Evolutionary conservation across 2,797 vertebrate species (phyloP).

Genomic region (Lophotriccus pileatus): DNA sequence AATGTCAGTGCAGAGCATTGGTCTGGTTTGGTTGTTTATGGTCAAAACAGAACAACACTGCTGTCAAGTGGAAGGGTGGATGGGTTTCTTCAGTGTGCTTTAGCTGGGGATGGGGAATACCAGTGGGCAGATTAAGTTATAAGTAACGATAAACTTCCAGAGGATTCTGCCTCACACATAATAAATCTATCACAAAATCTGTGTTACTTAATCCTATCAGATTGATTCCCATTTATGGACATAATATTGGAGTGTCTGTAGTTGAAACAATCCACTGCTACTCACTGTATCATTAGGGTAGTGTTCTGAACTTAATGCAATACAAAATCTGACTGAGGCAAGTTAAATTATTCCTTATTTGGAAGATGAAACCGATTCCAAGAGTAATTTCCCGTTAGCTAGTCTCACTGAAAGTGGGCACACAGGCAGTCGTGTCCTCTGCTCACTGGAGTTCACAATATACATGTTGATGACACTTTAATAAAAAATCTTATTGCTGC

Average conservation of each 20-base stretch:
- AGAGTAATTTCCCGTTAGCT: not conserved
- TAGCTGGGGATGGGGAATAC: not conserved
- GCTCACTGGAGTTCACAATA: not conserved
- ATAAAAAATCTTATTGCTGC: not conserved
- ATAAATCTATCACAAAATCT: not conserved
- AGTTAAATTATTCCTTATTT: not conserved
- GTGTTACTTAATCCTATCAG: not conserved
- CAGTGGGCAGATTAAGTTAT: not conserved
- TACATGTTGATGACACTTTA: not conserved
- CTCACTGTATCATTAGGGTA: not conserved
- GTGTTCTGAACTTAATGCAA: not conserved
- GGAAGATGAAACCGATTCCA: not conserved
- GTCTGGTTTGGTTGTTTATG: not conserved
- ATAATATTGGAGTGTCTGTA: not conserved
- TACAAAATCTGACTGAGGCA: not conserved
- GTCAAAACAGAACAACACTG: not conserved
- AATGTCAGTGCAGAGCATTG: not conserved
- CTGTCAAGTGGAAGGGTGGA: not conserved
- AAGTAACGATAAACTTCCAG: not conserved
- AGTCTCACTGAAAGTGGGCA: not conserved
- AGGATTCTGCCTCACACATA: not conserved
- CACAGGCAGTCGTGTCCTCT: not conserved
- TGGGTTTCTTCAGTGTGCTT: not conserved
- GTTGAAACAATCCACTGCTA: not conserved
- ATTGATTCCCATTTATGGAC: not conserved